Conservation (phyloP, 2,888 invertebrate genomes). For the Mesochorus sp. region DNA sequence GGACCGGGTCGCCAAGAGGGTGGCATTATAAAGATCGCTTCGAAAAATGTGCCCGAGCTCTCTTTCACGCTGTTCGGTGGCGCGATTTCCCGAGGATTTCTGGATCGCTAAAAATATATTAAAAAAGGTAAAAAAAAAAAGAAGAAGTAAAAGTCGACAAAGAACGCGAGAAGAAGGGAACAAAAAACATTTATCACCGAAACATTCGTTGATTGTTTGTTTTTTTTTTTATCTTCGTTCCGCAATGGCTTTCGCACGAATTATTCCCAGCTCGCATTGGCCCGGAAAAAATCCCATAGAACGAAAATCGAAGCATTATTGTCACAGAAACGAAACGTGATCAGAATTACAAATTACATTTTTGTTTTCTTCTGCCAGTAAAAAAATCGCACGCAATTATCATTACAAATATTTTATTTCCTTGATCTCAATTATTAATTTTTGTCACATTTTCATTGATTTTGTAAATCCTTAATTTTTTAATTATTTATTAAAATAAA, state of each 20-base stretch:
- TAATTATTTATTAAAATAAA: too few species aligned
- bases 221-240: slow-evolving; percentile 57
- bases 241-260: slow-evolving; percentile 39
- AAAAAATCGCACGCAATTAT: too few species aligned
- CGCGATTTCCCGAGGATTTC: slow-evolving; percentile 31
- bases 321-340: not conserved
- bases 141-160: slow-evolving; percentile 1
- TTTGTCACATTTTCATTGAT: too few species aligned
- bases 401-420: too few species aligned
- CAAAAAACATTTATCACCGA: slow-evolving; percentile 71
- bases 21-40: slow-evolving; percentile 74
- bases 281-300: not conserved
- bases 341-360: not conserved
- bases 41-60: slow-evolving; percentile 67
- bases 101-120: slow-evolving; percentile 2
- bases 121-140: not conserved
- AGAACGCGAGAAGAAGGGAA: slow-evolving; percentile 34
- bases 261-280: slow-evolving; percentile 3
- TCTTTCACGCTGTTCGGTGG: slow-evolving; percentile 28
- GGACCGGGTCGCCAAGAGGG: slow-evolving; percentile 46
- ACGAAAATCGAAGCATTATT: not conserved
- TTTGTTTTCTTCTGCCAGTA: too few species aligned
- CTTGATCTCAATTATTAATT: too few species aligned
- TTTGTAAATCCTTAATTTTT: too few species aligned
- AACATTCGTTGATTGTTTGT: slow-evolving; percentile 61